Base-by-base conservation (phyloP, 1,140 invertebrate species). In the Hormaphis cornu region DNA sequence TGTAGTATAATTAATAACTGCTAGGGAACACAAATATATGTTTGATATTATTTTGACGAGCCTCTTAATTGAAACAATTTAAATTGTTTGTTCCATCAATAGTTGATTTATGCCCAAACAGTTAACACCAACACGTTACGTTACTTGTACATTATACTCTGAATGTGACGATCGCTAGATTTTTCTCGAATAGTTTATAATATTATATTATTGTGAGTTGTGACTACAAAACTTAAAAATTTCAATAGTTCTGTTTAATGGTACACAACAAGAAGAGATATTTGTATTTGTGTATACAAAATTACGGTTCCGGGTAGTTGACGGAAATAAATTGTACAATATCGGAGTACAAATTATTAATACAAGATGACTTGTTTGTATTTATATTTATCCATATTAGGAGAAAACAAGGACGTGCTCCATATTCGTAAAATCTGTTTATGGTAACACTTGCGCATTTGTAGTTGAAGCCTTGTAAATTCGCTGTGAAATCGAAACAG, bases 371-470 rank as follows among this genome's bases (percentile, higher is more conserved):
- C 35, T 12, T 22, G 10, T 24, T 16, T 37, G 22, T 58, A 37
- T 58, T 58, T 58, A 40, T 58, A 24, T 58, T 58, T 58, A 8
- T 40, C 54, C 54, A 58, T 58, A 40, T 58, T 40, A 37, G 40
- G 54, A 26, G 24, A 37, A 40, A 16, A 3, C 54, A 58, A 58
- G 54, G 54, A 58, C 54, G 22, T 40, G 40, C 7, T 24, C 33
- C 40, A 37, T 40, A 58, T 58, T 35, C 54, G 54, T 10, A 37
- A 58, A 58, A 58, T 40, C 54, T 20, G 12, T 58, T 20, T 58
- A 58, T n/a, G 35, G 54, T 40, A 58, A 40, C n/a, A n/a, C 35
- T 58, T 40, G 33, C 37, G 5, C n/a, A 12, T 20, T 35, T n/a
- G n/a, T n/a, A n/a, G 8, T 1, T 12, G 40, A 24, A 40, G 35